A percentile compares a stretch with the other conserved stretches of the same genome.
phyloP scores from a whole-genome alignment of 2,797 vertebrate genomes.

The Anguilla megastoma region DNA sequence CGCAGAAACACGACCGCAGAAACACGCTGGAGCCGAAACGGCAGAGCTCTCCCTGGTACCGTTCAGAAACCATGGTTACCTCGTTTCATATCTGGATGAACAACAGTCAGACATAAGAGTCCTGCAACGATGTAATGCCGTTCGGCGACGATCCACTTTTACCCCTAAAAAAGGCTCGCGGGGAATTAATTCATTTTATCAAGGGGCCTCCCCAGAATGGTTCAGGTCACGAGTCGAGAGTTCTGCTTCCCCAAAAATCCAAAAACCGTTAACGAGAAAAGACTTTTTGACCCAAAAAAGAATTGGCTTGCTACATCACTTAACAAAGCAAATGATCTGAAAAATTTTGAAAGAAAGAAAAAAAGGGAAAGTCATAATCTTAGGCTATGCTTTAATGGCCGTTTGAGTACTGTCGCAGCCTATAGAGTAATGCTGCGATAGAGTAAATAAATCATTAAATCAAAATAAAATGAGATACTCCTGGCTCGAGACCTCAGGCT shows the following conservation, averaged over 20 bases:
- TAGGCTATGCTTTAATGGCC: neutral
- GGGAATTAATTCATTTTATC: neutral
- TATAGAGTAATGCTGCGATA: neutral
- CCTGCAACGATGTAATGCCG: neutral
- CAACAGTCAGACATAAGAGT: neutral
- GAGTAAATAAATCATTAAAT: neutral
- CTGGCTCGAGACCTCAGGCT: neutral
- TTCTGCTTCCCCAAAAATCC: neutral
- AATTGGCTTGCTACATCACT: neutral
- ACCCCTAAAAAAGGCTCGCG: neutral
- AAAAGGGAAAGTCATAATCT: neutral
- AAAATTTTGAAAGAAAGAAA: neutral
- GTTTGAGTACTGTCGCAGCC: neutral
- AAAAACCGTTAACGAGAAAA: neutral
- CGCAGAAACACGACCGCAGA: neutral
- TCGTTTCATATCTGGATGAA: neutral
- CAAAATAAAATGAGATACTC: neutral
- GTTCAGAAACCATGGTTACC: neutral
- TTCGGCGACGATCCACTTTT: neutral
- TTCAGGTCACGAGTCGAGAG: neutral
- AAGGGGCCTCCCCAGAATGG: neutral
- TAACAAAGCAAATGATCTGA: neutral
- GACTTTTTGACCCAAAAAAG: neutral
- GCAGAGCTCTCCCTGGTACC: neutral
- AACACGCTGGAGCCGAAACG: neutral